Conservation (phyloP, 2,113 vertebrate genomes). For the Mobula birostris region DNA sequence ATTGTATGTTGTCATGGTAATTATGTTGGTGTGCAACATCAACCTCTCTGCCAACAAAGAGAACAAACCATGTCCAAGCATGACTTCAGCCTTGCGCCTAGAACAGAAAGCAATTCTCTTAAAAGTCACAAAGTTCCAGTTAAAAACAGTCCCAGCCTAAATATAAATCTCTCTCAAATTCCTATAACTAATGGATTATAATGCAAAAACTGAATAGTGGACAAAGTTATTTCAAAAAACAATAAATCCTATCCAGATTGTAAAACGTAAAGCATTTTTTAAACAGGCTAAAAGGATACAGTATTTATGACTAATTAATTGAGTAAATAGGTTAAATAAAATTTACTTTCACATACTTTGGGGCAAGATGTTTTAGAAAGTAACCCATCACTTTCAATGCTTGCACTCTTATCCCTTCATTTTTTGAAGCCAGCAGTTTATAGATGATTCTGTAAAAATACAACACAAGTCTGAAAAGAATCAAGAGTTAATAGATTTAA, state of each 20-base stretch:
- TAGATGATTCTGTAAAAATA: conserved; percentile 73
- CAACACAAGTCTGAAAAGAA: conserved; percentile 40
- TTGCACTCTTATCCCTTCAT: conserved; percentile 88
- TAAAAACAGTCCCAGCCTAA: background rate
- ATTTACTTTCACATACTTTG: conserved; percentile 72
- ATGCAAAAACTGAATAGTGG: background rate
- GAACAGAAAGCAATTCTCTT: conserved; percentile 41
- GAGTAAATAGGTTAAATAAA: background rate
- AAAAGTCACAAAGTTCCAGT: background rate
- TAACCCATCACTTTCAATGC: conserved; percentile 92
- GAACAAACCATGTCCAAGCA: conserved; percentile 89
- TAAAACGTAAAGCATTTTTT: background rate
- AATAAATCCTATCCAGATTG: background rate
- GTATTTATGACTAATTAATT: background rate
- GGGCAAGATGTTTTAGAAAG: conserved; percentile 82
- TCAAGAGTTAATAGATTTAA: background rate
- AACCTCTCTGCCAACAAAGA: conserved; percentile 86
- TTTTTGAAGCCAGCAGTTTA: conserved; percentile 90
- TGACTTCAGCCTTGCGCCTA: conserved; percentile 94
- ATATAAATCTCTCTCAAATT: background rate
- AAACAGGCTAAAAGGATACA: background rate
- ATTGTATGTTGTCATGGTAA: conserved; percentile 92
- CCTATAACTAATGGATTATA: background rate
- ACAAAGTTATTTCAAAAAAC: background rate
- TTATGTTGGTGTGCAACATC: conserved; percentile 79